Percentiles rank a stretch among this genome's conserved stretches.
These are phyloP conservation scores for Dioctria rufipes DNA, from an alignment of 2,888 invertebrate species.

Conservation along the genomic window DNA sequence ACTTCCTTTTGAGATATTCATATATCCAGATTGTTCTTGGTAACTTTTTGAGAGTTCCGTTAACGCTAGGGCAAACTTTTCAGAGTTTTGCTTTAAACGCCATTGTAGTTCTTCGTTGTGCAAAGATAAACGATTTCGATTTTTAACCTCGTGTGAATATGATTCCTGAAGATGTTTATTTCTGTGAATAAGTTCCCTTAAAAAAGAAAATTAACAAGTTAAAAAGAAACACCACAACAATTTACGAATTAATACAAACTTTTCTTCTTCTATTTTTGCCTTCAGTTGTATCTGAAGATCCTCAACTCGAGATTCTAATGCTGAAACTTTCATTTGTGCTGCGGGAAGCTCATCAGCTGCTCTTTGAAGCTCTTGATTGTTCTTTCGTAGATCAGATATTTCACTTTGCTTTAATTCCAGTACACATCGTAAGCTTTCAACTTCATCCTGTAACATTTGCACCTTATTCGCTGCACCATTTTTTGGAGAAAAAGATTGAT, in stretches of 20 bases:
- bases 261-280: constrained; percentile 81
- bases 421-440: constrained; percentile 88
- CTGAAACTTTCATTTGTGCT: constrained; percentile 81
- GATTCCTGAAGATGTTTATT: constrained; percentile 82
- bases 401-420: constrained; percentile 91
- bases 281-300: constrained; percentile 85
- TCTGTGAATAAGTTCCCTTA: constrained; percentile 78
- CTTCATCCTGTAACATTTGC: constrained; percentile 78
- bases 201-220: constrained; percentile 57
- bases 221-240: neutral
- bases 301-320: constrained; percentile 87
- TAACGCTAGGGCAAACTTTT: constrained; percentile 73
- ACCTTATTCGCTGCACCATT: constrained; percentile 61
- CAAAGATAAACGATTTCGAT: constrained; percentile 83
- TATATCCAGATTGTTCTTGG: constrained; percentile 58
- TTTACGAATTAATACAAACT: constrained; percentile 71
- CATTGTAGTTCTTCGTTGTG: constrained; percentile 92
- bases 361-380: constrained; percentile 79
- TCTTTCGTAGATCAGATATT: constrained; percentile 82
- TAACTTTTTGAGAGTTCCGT: constrained; percentile 66
- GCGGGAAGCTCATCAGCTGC: constrained; percentile 83
- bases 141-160: constrained; percentile 83
- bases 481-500: constrained; percentile 56
- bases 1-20: constrained; percentile 57
- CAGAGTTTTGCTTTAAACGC: constrained; percentile 87